Conservation (phyloP, 1,140 invertebrate species). For the Drosophila parvula region DNA sequence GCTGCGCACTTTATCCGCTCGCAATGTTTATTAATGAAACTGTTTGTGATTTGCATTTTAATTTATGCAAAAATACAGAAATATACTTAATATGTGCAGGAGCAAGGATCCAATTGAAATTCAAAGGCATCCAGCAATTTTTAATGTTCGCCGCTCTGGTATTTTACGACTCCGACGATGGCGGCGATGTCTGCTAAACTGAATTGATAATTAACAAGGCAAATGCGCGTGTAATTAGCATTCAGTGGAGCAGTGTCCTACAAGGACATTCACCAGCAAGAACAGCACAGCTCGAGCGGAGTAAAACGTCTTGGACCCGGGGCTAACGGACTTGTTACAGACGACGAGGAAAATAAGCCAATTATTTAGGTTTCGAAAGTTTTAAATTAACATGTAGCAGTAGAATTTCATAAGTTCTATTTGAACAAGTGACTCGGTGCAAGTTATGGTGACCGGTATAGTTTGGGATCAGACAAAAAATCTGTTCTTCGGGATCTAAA, state of each 20-base stretch:
- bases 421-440: background rate
- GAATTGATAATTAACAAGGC: constrained; percentile 82
- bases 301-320: background rate
- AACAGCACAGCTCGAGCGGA: background rate
- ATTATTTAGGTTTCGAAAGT: background rate
- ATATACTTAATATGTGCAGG: constrained; percentile 62
- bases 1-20: constrained; percentile 70
- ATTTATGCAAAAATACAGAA: constrained; percentile 78
- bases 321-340: background rate
- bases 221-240: constrained; percentile 82
- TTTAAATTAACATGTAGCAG: background rate
- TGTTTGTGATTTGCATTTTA: constrained; percentile 82
- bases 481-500: no score
- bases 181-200: constrained; percentile 68
- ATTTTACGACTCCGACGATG: constrained; percentile 70
- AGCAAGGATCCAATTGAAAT: constrained; percentile 69
- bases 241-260: constrained; percentile 62
- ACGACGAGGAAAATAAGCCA: background rate
- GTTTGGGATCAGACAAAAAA: no score
- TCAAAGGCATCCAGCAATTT: constrained; percentile 75
- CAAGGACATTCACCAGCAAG: constrained; percentile 35
- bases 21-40: constrained; percentile 83
- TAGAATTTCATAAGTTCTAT: no score
- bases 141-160: constrained; percentile 71
- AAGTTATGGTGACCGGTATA: no score